Percentiles rank a stretch among this genome's conserved stretches.
Evolutionary conservation across 2,797 vertebrate genomes (phyloP).

Genomic region (Channa striata): DNA sequence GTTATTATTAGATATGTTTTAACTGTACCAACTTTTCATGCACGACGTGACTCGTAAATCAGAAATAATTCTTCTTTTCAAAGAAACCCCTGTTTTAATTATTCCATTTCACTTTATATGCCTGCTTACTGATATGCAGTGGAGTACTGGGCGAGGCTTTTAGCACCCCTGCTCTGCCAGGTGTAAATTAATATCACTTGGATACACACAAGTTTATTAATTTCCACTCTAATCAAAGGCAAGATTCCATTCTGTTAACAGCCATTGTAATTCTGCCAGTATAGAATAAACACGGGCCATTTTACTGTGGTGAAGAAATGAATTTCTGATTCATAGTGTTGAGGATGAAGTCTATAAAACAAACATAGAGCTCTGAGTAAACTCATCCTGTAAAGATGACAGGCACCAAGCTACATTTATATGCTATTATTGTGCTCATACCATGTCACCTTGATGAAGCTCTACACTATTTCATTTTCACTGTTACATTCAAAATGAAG

Average conservation of each 20-base stretch:
- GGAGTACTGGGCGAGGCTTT: slow-evolving; percentile 46
- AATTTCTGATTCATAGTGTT: slow-evolving; percentile 38
- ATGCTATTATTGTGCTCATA: slow-evolving; percentile 55
- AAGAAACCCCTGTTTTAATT: slow-evolving; percentile 52
- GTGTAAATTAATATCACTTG: slow-evolving; percentile 74
- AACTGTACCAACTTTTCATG: slow-evolving; percentile 10
- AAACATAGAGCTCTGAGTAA: slow-evolving; percentile 44
- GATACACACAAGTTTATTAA: slow-evolving; percentile 72
- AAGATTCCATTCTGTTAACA: slow-evolving; percentile 52
- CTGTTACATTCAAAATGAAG: slow-evolving; percentile 41
- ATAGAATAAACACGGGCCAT: slow-evolving; percentile 40
- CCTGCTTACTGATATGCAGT: slow-evolving; percentile 74
- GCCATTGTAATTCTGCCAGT: slow-evolving; percentile 56
- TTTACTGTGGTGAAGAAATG: slow-evolving; percentile 12
- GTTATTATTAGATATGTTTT: slow-evolving; percentile 7
- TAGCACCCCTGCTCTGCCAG: slow-evolving; percentile 56
- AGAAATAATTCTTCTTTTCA: slow-evolving; percentile 30
- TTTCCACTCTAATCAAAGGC: slow-evolving; percentile 70
- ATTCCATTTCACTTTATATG: slow-evolving; percentile 64
- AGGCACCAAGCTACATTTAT: slow-evolving; percentile 52
- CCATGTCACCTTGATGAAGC: slow-evolving; percentile 67
- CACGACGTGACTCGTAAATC: slow-evolving; percentile 9
- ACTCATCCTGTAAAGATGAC: slow-evolving; percentile 42
- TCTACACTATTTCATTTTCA: slow-evolving; percentile 45
- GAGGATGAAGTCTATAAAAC: slow-evolving; percentile 44